Conservation (phyloP, 2,888 invertebrate genomes). For the Carabus problematicus region DNA sequence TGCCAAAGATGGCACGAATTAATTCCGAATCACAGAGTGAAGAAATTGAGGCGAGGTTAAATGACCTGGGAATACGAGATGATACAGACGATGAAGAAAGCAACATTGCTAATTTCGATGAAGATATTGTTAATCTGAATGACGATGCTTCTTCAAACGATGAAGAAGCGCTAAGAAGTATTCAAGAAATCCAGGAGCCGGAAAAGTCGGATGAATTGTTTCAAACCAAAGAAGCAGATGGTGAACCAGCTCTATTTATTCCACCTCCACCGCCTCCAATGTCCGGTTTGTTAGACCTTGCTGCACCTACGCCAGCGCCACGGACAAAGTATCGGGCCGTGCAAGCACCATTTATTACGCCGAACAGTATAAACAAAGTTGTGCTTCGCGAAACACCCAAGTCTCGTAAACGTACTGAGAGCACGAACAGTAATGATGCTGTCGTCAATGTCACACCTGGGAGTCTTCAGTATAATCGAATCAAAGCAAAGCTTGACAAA, state of each 20-base stretch:
- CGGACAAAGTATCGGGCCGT: constrained; percentile 37
- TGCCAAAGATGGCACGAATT: too few species aligned
- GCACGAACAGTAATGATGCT: constrained; percentile 5
- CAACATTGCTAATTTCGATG: constrained; percentile 61
- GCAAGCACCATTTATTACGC: constrained; percentile 19
- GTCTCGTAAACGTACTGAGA: constrained; percentile 3
- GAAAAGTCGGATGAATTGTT: too few species aligned
- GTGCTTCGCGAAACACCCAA: neutral
- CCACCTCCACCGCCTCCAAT: constrained; percentile 16
- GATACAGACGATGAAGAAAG: constrained; percentile 57
- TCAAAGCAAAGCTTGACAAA: constrained; percentile 44
- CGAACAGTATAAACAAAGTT: neutral
- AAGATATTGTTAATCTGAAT: constrained; percentile 63
- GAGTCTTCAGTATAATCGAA: constrained; percentile 43
- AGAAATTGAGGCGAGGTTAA: constrained; percentile 11
- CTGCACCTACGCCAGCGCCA: constrained; percentile 46
- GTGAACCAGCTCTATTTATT: constrained; percentile 8
- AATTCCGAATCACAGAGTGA: too few species aligned
- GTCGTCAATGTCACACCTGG: constrained; percentile 46
- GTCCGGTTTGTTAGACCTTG: neutral
- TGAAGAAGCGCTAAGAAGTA: neutral
- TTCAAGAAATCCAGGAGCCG: too few species aligned
- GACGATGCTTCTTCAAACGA: constrained; percentile 53
- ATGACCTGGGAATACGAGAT: constrained; percentile 10
- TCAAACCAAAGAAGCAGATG: too few species aligned